Percentiles rank a stretch among this genome's conserved stretches.
Evolutionary conservation across 2,113 vertebrate genomes (phyloP).

Genomic region (Mormyrus lacerda): DNA sequence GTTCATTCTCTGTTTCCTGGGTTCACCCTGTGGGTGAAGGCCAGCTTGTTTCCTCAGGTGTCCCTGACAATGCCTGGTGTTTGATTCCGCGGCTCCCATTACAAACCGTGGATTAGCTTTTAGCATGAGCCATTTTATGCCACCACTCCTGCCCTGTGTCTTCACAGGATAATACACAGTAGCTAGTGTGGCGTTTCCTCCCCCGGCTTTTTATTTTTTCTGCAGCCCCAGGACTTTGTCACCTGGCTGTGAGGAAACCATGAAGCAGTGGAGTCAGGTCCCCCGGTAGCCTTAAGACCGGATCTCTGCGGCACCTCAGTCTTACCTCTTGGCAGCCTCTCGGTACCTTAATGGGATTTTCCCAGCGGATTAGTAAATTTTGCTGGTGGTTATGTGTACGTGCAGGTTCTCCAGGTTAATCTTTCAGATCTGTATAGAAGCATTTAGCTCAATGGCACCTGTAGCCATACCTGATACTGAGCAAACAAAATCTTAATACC

Average conservation of each 20-base stretch:
- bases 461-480: not conserved
- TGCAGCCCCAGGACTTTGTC: constrained; percentile 11
- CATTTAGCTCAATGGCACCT: not conserved
- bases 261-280: not conserved
- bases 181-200: constrained; percentile 19
- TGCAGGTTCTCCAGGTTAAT: not conserved
- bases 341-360: not conserved
- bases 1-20: constrained; percentile 7
- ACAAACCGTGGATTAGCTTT: constrained; percentile 38
- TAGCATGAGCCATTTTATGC: constrained; percentile 27
- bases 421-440: not conserved
- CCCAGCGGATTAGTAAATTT: not conserved
- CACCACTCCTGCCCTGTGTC: constrained; percentile 27
- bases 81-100: constrained; percentile 35
- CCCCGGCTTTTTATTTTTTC: constrained; percentile 1
- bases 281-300: not conserved
- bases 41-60: constrained; percentile 36
- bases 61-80: constrained; percentile 25
- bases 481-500: no score
- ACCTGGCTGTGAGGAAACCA: constrained; percentile 7
- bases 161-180: constrained; percentile 28
- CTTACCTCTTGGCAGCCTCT: not conserved
- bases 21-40: not conserved
- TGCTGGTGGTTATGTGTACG: not conserved
- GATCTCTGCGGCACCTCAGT: not conserved